phyloP scores from a whole-genome alignment of 2,113 vertebrate species.

The Columbina picui region DNA sequence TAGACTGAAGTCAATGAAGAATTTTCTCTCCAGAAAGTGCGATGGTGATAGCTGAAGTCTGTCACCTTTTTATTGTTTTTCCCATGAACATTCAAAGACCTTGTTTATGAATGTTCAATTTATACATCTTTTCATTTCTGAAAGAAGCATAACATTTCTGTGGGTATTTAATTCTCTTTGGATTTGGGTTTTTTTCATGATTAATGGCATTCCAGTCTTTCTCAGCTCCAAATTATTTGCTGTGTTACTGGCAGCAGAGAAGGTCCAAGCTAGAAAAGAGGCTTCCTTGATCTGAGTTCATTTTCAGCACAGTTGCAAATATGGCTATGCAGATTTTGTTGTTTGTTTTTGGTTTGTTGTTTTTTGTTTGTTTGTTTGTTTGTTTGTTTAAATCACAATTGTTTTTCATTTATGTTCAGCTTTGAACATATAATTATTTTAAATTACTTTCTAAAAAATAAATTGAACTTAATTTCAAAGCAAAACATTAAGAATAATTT shows the following conservation, averaged over 20 bases:
- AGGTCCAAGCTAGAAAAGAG: not conserved
- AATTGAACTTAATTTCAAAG: not conserved
- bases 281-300: not conserved
- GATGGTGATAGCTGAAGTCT: not conserved
- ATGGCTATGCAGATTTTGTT: not conserved
- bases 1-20: not conserved
- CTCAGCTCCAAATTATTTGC: not conserved
- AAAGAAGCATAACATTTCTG: not conserved
- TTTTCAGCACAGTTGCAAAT: not conserved
- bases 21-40: not conserved
- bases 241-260: not conserved
- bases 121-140: not conserved
- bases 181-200: rapidly evolving
- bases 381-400: not conserved
- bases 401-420: not conserved
- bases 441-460: not conserved
- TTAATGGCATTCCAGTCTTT: not conserved
- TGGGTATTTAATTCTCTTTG: not conserved
- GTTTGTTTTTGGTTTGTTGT: too few species aligned
- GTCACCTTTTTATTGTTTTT: not conserved
- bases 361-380: too few species aligned
- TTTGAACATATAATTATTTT: not conserved
- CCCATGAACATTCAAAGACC: not conserved
- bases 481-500: not conserved
- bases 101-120: not conserved